These are phyloP conservation scores for Coptotermes formosanus DNA, from an alignment of 1,140 invertebrate genomes.

Conservation along the genomic window DNA sequence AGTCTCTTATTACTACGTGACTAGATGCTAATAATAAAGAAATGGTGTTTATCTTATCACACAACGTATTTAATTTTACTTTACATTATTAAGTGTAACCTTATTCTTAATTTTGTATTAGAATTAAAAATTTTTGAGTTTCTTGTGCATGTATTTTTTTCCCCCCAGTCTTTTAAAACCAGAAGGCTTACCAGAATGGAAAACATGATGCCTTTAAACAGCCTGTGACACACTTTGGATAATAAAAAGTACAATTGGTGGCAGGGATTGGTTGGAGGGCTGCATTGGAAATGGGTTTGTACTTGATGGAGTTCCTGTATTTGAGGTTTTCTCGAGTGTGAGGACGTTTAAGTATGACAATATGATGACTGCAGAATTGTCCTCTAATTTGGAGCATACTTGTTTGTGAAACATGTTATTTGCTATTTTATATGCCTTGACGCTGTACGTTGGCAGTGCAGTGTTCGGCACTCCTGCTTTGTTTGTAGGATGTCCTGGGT, in stretches of 20 bases:
- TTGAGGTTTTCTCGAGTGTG: background rate
- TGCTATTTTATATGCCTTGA: too few relatives aligned
- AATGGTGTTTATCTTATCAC: background rate
- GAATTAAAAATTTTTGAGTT: conserved; percentile 10
- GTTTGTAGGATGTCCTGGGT: too few relatives aligned
- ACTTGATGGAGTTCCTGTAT: background rate
- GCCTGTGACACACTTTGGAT: background rate
- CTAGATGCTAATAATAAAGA: background rate
- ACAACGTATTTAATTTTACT: background rate
- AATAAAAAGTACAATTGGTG: background rate
- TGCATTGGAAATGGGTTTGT: background rate
- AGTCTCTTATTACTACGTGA: background rate
- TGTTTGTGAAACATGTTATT: too few relatives aligned
- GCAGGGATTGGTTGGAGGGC: background rate
- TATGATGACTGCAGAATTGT: too few relatives aligned
- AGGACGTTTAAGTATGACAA: background rate
- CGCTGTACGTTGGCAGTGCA: too few relatives aligned
- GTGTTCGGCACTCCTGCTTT: too few relatives aligned
- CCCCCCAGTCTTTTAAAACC: background rate
- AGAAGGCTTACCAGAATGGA: background rate
- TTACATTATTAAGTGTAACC: background rate
- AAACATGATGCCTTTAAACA: background rate
- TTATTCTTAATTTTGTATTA: background rate
- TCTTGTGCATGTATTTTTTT: conserved; percentile 14
- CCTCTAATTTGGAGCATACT: too few relatives aligned